phyloP scores from a whole-genome alignment of 2,888 invertebrate species.

The Drosophila suboccidentalis region DNA sequence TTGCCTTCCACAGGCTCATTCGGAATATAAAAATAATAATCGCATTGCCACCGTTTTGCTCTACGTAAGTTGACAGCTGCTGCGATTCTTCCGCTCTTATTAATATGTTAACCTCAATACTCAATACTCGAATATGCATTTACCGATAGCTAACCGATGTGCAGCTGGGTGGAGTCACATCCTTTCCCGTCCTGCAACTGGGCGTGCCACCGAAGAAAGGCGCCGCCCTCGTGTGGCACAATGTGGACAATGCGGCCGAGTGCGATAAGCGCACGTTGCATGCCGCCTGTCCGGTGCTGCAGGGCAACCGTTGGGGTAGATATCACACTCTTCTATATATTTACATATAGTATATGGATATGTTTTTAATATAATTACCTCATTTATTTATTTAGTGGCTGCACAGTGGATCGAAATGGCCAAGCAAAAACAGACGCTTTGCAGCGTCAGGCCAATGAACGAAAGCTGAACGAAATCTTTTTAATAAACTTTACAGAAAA shows the following conservation, averaged over 20 bases:
- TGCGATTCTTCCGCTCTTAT: not conserved
- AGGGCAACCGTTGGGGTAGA: conserved; percentile 52
- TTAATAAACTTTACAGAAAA: not conserved
- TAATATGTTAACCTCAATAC: not conserved
- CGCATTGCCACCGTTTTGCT: conserved; percentile 44
- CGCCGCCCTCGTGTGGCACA: conserved; percentile 46
- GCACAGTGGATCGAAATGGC: conserved; percentile 34
- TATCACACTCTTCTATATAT: not conserved
- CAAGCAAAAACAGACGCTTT: not conserved
- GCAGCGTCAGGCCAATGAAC: not conserved
- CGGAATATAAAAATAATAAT: conserved; percentile 14
- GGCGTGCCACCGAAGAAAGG: conserved; percentile 31
- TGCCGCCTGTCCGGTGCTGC: conserved; percentile 51
- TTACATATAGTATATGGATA: not conserved
- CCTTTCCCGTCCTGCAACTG: conserved; percentile 41
- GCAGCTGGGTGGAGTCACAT: conserved; percentile 38
- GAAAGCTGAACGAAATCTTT: not conserved
- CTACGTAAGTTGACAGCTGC: conserved; percentile 43
- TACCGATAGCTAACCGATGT: conserved; percentile 43
- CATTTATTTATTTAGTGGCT: conserved; percentile 38
- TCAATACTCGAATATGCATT: no score
- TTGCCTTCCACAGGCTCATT: not conserved
- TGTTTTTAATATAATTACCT: conserved; percentile 6
- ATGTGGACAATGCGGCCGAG: conserved; percentile 17
- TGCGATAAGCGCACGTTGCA: conserved; percentile 40